A percentile compares a stretch with the other conserved stretches of the same genome.
These are phyloP conservation scores for Hapalemur alaotrensis DNA, from an alignment of 2,797 vertebrate species.

Conservation along the genomic window DNA sequence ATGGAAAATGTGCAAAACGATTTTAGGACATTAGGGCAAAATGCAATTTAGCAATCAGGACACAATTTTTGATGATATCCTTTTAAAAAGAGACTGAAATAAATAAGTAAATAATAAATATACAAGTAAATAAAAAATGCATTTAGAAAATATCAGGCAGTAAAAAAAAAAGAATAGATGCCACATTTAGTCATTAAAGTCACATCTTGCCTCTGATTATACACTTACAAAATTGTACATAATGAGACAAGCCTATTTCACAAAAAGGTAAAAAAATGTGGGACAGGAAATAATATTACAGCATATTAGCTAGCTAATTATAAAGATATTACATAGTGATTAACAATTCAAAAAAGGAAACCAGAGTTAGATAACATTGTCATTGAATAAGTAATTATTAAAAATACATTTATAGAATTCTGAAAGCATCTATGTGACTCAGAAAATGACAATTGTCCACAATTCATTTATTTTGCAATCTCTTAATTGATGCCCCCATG, in stretches of 20 bases:
- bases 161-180: not conserved
- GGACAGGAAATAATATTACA: not conserved
- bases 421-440: conserved; percentile 33
- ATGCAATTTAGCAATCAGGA: not conserved
- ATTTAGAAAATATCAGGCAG: not conserved
- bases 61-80: not conserved
- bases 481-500: not conserved
- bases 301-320: conserved; percentile 4
- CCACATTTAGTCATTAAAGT: not conserved
- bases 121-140: not conserved
- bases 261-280: not conserved
- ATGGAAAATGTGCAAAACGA: not conserved
- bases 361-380: not conserved
- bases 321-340: not conserved
- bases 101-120: not conserved
- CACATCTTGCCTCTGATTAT: not conserved
- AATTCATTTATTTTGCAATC: conserved; percentile 4
- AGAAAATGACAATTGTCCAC: not conserved
- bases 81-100: not conserved
- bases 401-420: conserved; percentile 17
- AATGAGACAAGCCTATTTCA: conserved; percentile 1
- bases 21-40: not conserved
- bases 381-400: not conserved
- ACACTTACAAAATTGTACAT: not conserved
- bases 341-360: not conserved